Evolutionary conservation across 2,113 vertebrate genomes (phyloP).

Genomic region (Myxocyprinus asiaticus): DNA sequence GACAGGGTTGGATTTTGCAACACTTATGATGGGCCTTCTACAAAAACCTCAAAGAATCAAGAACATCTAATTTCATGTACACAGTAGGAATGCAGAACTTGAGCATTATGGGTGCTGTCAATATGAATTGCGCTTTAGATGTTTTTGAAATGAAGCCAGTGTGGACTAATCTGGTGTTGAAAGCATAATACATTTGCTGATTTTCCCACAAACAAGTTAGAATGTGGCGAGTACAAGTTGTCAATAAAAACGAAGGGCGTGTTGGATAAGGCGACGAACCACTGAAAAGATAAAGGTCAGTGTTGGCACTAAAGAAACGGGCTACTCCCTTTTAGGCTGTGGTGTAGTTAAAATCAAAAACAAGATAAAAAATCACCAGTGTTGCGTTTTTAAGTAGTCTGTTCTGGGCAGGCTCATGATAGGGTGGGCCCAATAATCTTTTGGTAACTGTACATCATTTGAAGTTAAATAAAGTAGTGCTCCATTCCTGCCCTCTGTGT

Average conservation of each 20-base stretch:
- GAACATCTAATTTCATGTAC: constrained; percentile 2
- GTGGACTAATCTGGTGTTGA: background rate
- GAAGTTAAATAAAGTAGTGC: constrained; percentile 67
- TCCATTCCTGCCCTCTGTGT: constrained; percentile 62
- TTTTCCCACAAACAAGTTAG: background rate
- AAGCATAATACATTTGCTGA: constrained; percentile 7
- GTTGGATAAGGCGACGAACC: constrained; percentile 5
- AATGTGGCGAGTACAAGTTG: background rate
- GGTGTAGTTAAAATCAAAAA: background rate
- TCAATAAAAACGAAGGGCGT: constrained; percentile 1
- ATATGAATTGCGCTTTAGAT: background rate
- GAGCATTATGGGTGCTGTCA: background rate
- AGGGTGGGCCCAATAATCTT: background rate
- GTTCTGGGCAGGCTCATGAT: no score
- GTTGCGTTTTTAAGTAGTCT: no score
- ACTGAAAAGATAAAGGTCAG: constrained; percentile 4
- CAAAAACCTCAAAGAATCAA: constrained; percentile 25
- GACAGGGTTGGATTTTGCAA: constrained; percentile 14
- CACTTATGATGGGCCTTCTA: constrained; percentile 11
- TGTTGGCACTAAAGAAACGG: background rate
- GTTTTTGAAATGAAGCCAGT: constrained; percentile 6
- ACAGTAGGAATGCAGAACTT: background rate
- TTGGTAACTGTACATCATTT: constrained; percentile 67
- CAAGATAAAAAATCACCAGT: background rate
- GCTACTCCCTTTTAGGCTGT: background rate